Evolutionary conservation across 1,140 invertebrate genomes (phyloP).

Genomic region (Coenobita brevimanus): DNA sequence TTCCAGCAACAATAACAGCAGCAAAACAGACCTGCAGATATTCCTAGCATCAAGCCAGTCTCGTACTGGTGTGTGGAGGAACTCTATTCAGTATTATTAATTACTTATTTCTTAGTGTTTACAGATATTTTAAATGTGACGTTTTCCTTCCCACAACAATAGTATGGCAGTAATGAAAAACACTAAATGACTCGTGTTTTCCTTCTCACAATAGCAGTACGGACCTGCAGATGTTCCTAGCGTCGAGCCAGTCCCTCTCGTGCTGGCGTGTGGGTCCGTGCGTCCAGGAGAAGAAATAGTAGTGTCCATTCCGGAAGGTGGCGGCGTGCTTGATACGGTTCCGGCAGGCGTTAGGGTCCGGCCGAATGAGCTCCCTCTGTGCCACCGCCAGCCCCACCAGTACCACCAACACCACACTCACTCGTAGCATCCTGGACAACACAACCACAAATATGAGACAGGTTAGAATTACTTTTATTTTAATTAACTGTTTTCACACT

Average conservation of each 20-base stretch:
- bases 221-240: conserved; percentile 87
- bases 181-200: no score
- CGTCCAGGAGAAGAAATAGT: conserved; percentile 96
- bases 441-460: no score
- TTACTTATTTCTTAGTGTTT: no score
- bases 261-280: conserved; percentile 87
- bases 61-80: conserved; percentile 88
- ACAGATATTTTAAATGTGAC: no score
- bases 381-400: neutral
- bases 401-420: no score
- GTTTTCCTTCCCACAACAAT: no score
- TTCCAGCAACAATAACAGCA: no score
- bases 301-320: conserved; percentile 76
- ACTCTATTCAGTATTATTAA: no score
- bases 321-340: conserved; percentile 74
- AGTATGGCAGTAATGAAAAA: no score
- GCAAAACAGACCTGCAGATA: conserved; percentile 79
- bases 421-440: no score
- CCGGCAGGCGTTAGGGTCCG: conserved; percentile 89
- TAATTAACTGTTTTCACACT: no score
- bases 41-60: conserved; percentile 92
- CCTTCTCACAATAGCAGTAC: neutral
- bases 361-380: conserved; percentile 81
- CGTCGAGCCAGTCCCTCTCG: conserved; percentile 93
- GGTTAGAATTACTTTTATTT: no score